Evolutionary conservation across 2,888 invertebrate genomes (phyloP), one percentile per base, ranked within the genome.

Genomic region (Aporophyla nigra): DNA sequence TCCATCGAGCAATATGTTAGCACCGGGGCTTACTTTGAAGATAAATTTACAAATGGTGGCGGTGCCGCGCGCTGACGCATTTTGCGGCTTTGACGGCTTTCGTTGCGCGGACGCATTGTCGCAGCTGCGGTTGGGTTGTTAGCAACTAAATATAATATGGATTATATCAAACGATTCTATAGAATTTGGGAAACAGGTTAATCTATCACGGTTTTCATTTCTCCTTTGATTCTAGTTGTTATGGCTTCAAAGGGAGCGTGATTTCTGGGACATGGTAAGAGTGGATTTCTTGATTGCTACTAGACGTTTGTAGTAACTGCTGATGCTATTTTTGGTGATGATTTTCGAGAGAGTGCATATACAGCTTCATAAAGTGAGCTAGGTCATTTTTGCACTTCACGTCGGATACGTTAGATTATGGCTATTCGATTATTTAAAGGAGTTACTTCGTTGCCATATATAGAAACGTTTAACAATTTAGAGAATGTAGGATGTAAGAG

Each of bases 21-120:
- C 71, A 81, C 80, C 74, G 89, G 84, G 76, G 80, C 86, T 90
- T 88, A 88, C 96, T 96, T 96, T 96, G 96, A 96, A 94, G 96
- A 95, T 92, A 88, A 91, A 91, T 93, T 93, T 92, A 96, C 94
- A 93, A 94, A 96, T 95, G 93, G 90, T 81, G 82, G 87, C 88
- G 93, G 90, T 94, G 93, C 92, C 86, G 82, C 69, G 74, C 79
- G 88, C 81, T 91, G 96, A 95, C 95, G 93, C n/a, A n/a, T n/a
- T n/a, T n/a, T n/a, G n/a, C n/a, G n/a, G n/a, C n/a, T n/a, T n/a
- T n/a, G n/a, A n/a, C n/a, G 81, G 89, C 81, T 74, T 87, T 89
- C 86, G 85, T 74, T 79, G 85, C 88, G 84, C 76, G 81, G 91
- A 94, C 91, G 92, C 93, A 92, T 91, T 92, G 93, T 93, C 94